A percentile compares a stretch with the other conserved stretches of the same genome.
Conservation (phyloP, 1,140 invertebrate genomes). For the Heliconius nattereri region DNA sequence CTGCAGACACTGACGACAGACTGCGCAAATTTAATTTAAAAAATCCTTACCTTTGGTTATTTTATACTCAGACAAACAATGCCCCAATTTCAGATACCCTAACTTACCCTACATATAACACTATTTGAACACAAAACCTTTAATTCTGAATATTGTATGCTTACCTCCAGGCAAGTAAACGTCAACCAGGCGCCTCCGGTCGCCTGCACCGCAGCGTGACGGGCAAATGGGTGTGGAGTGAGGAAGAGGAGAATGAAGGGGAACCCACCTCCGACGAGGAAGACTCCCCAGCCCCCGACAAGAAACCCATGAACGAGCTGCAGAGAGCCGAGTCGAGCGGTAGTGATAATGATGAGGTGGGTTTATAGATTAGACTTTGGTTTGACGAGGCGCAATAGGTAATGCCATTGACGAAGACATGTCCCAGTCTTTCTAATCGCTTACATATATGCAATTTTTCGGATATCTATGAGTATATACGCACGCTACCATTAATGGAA, state of each 20-base stretch:
- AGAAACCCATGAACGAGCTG: constrained; percentile 81
- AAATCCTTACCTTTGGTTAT: too few relatives aligned
- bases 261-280: constrained; percentile 49
- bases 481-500: too few relatives aligned
- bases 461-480: too few relatives aligned
- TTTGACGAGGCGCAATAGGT: too few relatives aligned
- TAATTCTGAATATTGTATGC: not conserved
- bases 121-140: not conserved
- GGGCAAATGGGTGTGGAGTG: constrained; percentile 96
- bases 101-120: not conserved
- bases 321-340: constrained; percentile 82
- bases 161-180: constrained; percentile 85
- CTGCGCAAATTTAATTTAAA: too few relatives aligned
- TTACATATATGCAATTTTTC: too few relatives aligned
- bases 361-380: not conserved
- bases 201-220: constrained; percentile 94
- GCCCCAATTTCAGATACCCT: too few relatives aligned
- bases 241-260: constrained; percentile 67
- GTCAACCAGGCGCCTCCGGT: constrained; percentile 93
- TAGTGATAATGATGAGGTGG: constrained; percentile 75
- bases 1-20: too few relatives aligned
- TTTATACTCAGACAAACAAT: too few relatives aligned
- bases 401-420: too few relatives aligned
- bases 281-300: constrained; percentile 42
- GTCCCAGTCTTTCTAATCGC: too few relatives aligned